Base-by-base conservation (phyloP, 1,140 invertebrate species). In the Drosophila tristis region DNA sequence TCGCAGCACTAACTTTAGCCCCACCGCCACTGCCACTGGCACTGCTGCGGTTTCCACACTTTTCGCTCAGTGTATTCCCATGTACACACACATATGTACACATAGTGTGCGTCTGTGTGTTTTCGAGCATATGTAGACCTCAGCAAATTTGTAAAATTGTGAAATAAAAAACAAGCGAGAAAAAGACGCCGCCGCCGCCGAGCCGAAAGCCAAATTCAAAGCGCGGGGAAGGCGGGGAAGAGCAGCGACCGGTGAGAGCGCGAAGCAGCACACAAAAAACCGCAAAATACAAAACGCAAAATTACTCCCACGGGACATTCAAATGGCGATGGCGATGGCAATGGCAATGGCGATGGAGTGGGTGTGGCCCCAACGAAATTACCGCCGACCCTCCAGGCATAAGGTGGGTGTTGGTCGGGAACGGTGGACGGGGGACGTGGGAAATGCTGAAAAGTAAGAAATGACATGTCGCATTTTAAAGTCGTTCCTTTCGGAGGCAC, bases 241-340 rank as follows among this genome's bases (percentile, higher is more conserved):
- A 4, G 1, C 26, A 29, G 35, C 9, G 11, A 11, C 35, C 35
- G 35, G 35, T 11, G 4, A 13, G 35, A 39, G 11, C 59, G 48
- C 64, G 53, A 73, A 45, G 55, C 13, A 68, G 48, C 50, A 45
- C 65, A 65, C 53, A 76, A 80, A 85, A 39, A 85, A 87, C 79
- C 84, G 60, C 82, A 89, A 79, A 89, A 82, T 86, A 86, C 84
- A 86, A 89, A 86, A 82, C 84, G 75, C 79, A 79, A 84, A 86
- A 87, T 87, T 87, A 84, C 82, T 89, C 82, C 82, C 82, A 50
- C 25, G 71, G 71, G 81, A 89, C 62, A 57, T 57, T 42, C 51
- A 15, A 4, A 39, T 39, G 35, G 31, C 8, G 31, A 35, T 9
- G 55, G 23, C 39, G 8, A 20, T 15, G 42, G 16, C 20, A 31